phyloP scores from a whole-genome alignment of 2,797 vertebrate species.

The Anas bernieri region DNA sequence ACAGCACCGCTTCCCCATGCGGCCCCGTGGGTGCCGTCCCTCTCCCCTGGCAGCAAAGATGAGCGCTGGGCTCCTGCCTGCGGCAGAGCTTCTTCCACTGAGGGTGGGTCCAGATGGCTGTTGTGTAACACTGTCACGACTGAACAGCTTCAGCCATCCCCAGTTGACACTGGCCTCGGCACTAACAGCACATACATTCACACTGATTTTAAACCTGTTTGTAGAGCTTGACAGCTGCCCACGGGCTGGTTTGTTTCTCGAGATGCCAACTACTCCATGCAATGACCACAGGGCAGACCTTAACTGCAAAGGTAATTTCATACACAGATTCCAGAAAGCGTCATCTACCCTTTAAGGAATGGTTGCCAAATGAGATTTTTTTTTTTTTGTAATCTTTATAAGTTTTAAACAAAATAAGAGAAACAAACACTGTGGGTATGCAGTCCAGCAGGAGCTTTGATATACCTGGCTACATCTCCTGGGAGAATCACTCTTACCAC shows the following conservation, averaged over 20 bases:
- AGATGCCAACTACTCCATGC: neutral
- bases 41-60: neutral
- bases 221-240: neutral
- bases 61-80: neutral
- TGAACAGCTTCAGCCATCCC: neutral
- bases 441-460: neutral
- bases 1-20: neutral
- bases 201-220: neutral
- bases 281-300: neutral
- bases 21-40: neutral
- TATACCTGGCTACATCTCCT: neutral
- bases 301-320: neutral
- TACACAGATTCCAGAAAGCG: neutral
- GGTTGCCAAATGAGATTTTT: neutral
- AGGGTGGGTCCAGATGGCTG: neutral
- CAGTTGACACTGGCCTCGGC: neutral
- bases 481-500: neutral
- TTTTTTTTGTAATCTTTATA: neutral
- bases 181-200: neutral
- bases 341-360: neutral
- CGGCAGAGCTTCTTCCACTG: neutral
- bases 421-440: neutral
- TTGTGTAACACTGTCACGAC: rapidly evolving
- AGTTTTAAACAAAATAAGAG: neutral
- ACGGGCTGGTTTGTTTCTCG: neutral